phyloP scores from a whole-genome alignment of 2,113 vertebrate species.

The Chauna torquata region DNA sequence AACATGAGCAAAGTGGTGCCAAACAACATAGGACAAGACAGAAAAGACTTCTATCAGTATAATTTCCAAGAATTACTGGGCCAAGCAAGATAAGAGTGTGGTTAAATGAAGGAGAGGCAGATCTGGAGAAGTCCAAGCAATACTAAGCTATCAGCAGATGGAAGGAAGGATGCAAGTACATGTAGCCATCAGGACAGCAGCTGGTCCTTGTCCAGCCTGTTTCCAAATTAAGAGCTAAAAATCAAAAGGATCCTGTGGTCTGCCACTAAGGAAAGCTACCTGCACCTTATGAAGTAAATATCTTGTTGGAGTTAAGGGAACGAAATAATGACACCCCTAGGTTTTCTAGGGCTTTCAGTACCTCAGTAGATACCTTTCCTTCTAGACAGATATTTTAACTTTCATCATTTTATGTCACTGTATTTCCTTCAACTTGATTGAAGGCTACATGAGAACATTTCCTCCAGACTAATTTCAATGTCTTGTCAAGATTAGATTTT shows the following conservation, averaged over 20 bases:
- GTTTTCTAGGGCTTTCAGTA: not conserved
- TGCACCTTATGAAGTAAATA: accelerated
- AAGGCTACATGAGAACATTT: not conserved
- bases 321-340: not conserved
- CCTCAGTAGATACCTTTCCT: not conserved
- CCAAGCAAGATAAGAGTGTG: not conserved
- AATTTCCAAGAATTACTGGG: not conserved
- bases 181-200: not conserved
- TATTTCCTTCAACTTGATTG: not conserved
- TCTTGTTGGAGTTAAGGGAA: not conserved
- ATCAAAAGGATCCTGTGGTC: not conserved
- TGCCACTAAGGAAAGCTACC: not conserved
- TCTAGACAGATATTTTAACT: not conserved
- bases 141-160: not conserved
- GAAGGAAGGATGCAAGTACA: not conserved
- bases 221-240: not conserved
- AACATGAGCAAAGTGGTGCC: not conserved
- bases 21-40: not conserved
- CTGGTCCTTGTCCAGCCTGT: not conserved
- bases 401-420: not conserved
- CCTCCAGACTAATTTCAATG: not conserved
- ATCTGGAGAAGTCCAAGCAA: not conserved
- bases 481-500: not conserved
- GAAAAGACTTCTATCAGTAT: not conserved
- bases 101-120: not conserved